These are phyloP conservation scores for Heterodera carotae DNA, from an alignment of 1,140 invertebrate genomes.

Conservation along the genomic window DNA sequence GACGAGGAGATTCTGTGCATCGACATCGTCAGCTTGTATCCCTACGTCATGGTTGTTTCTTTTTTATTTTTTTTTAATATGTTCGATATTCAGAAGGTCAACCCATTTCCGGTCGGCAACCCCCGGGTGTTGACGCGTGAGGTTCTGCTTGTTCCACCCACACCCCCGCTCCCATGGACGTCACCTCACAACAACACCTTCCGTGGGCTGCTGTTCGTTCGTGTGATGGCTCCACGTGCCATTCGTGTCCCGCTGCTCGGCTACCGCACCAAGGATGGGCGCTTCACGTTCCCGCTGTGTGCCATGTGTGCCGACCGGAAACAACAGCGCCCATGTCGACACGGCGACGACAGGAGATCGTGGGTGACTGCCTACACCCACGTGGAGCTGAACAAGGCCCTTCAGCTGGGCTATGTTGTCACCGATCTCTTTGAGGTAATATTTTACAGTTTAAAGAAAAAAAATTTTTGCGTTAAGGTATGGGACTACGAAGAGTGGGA, in stretches of 20 bases:
- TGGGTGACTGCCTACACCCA: slow-evolving; percentile 22
- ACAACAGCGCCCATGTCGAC: background rate
- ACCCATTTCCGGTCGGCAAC: background rate
- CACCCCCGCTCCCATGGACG: background rate
- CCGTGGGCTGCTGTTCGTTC: background rate
- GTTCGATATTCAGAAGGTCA: background rate
- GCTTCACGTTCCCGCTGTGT: slow-evolving; percentile 5
- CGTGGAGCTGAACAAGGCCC: slow-evolving; percentile 28
- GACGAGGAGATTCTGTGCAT: too few relatives aligned
- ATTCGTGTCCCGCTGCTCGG: background rate
- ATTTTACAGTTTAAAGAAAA: too few relatives aligned
- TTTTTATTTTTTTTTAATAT: too few relatives aligned
- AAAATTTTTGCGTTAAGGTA: slow-evolving; percentile 4
- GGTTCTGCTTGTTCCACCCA: background rate
- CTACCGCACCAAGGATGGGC: slow-evolving; percentile 8
- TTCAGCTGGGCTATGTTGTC: background rate
- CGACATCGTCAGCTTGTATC: too few relatives aligned
- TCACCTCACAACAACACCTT: background rate
- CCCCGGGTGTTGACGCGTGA: slow-evolving; percentile 4
- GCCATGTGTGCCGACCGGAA: background rate
- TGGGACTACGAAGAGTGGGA: slow-evolving; percentile 17
- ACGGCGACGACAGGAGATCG: background rate
- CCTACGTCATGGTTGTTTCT: too few relatives aligned
- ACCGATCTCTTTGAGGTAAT: background rate
- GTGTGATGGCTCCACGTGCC: background rate